A percentile compares a stretch with the other conserved stretches of the same genome.
These are phyloP conservation scores for Sylvicapra grimmia DNA, from an alignment of 2,113 vertebrate genomes.

Conservation along the genomic window DNA sequence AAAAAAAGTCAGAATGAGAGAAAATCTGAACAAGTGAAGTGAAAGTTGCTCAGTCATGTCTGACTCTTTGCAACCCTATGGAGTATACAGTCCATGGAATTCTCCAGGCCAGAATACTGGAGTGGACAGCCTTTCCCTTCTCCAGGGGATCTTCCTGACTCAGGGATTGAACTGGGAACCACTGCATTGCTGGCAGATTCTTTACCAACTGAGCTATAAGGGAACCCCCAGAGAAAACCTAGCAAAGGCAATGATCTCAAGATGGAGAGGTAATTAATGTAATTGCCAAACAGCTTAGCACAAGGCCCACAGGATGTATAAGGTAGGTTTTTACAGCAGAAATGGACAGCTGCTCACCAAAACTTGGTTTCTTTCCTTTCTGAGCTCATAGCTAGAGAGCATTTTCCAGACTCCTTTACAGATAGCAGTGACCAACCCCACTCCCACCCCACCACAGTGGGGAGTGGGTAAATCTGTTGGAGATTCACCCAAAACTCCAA, in stretches of 20 bases:
- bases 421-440: neutral
- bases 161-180: neutral
- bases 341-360: neutral
- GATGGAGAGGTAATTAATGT: neutral
- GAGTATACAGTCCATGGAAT: neutral
- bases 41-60: neutral
- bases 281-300: neutral
- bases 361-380: neutral
- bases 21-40: neutral
- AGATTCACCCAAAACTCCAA: neutral
- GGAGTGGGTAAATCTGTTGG: neutral
- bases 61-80: neutral
- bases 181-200: neutral
- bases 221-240: neutral
- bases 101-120: neutral
- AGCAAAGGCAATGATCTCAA: neutral
- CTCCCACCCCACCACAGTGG: fast-evolving
- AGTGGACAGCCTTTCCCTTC: neutral
- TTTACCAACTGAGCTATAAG: neutral
- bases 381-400: neutral
- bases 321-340: neutral
- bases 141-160: neutral
- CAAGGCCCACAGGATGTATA: neutral
- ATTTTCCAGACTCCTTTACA: neutral
- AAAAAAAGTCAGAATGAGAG: neutral